Base-by-base conservation (phyloP, 37 sponge, comb jelly and placozoan species). In the Spongilla lacustris region DNA sequence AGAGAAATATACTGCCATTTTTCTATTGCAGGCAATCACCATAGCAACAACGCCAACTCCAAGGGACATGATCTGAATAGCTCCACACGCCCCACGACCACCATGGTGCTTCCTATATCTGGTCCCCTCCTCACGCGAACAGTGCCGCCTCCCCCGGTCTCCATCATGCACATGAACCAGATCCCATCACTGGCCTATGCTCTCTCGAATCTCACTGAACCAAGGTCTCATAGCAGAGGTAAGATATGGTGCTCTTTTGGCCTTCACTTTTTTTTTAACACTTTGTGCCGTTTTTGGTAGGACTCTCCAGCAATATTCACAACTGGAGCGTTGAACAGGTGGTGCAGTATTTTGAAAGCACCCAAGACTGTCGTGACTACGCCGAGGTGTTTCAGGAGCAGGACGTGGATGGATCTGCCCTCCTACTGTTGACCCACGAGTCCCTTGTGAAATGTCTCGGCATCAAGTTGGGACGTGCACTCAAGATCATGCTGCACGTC, bases 331-430 rank as follows among this genome's bases (percentile, higher is more conserved):
- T 91, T 30, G 38, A 33, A 13, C 50, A 91, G 4, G 91, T 91
- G 75, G 69, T 75, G 23, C n/a, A 82, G 23, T 91, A 82, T 78
- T 91, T 91, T 70, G 41, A 86, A 29, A 69, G 78, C 29, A 91
- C 82, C 48, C 26, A 71, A 11, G 91, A 91, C 72, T 91, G 91
- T 77, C n/a, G 37, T 24, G 81, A 81, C 26, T 77, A 66, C 29
- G 69, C 49, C 22, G 66, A 73, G 9, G 27, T 91, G 48, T 87
- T 91, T 48, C 36, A 58, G 35, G 74, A 83, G 66, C 88, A 91
- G 68, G 92, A 91, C 37, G 67, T 91, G 49, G 92, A 91, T 37
- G 92, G 92, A 0, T 66, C 37, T 13, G 88, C 92, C 26, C 87
- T 91, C 68, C 80, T 91, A 17, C 80, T 87, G n/a, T 69, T 91